phyloP scores from a whole-genome alignment of 2,797 vertebrate species.

The Heliangelus exortis region DNA sequence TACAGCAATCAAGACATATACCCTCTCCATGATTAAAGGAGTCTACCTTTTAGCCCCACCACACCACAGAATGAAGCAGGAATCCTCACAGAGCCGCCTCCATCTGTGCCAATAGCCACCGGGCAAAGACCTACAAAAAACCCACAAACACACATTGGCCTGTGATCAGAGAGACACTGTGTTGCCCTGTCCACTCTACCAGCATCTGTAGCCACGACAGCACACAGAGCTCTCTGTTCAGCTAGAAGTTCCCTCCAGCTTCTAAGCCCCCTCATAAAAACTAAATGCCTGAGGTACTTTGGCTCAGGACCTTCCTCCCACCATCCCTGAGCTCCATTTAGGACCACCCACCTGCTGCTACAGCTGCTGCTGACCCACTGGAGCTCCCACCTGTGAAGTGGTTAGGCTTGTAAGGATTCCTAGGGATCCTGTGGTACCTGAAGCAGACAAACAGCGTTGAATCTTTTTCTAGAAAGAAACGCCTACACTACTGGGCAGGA shows the following conservation, averaged over 20 bases:
- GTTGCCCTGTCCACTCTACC: neutral
- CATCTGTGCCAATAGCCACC: constrained; percentile 71
- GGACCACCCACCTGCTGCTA: constrained; percentile 68
- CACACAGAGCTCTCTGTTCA: neutral
- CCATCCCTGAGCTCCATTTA: neutral
- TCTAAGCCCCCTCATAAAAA: neutral
- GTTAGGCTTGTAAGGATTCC: constrained; percentile 70
- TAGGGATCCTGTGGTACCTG: constrained; percentile 68
- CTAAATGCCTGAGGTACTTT: neutral
- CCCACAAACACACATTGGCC: neutral
- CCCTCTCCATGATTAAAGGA: neutral
- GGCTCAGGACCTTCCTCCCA: neutral
- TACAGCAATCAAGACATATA: neutral
- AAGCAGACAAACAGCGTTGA: neutral
- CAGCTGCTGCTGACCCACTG: constrained; percentile 71
- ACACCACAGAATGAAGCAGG: constrained; percentile 74
- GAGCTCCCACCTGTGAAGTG: constrained; percentile 75
- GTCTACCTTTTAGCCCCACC: constrained; percentile 75
- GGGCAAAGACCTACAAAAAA: constrained; percentile 73
- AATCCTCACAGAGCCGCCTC: constrained; percentile 73
- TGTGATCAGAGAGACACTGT: neutral
- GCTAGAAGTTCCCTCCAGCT: neutral
- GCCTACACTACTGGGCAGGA: rapidly evolving
- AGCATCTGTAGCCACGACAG: neutral
- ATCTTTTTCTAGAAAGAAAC: neutral